These are phyloP conservation scores for Lasiurus cinereus DNA, from an alignment of 2,113 vertebrate genomes.

Conservation along the genomic window DNA sequence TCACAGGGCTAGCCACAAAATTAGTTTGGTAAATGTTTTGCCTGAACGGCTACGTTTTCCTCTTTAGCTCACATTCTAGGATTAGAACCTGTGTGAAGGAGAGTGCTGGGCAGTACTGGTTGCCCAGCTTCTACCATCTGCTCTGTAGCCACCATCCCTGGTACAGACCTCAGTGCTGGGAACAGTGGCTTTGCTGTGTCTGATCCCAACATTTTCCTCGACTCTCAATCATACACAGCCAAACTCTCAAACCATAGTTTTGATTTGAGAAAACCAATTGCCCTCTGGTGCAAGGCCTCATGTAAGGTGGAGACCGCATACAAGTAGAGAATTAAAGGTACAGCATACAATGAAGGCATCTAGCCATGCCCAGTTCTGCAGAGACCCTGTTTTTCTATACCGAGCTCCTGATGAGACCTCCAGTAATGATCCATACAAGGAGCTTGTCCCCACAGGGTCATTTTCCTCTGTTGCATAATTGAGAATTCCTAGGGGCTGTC, in stretches of 20 bases:
- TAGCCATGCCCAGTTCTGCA: not conserved
- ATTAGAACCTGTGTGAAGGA: not conserved
- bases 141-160: not conserved
- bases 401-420: not conserved
- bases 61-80: not conserved
- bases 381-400: not conserved
- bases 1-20: too few species aligned
- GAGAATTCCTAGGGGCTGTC: not conserved
- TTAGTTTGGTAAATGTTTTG: not conserved
- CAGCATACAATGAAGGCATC: not conserved
- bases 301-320: not conserved
- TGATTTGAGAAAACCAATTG: not conserved
- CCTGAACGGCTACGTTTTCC: not conserved
- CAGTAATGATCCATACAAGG: rapidly evolving
- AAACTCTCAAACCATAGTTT: not conserved
- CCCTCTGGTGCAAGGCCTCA: not conserved
- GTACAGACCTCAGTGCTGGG: not conserved
- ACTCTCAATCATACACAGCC: not conserved
- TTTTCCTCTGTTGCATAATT: not conserved
- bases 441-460: not conserved
- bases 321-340: not conserved
- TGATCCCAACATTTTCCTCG: not conserved
- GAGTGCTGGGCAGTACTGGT: rapidly evolving
- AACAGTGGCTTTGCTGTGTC: not conserved
- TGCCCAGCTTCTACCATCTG: not conserved